Percentiles rank a stretch among this genome's conserved stretches.
phyloP scores from a whole-genome alignment of 2,888 invertebrate genomes.

The Caenorhabditis sp. region DNA sequence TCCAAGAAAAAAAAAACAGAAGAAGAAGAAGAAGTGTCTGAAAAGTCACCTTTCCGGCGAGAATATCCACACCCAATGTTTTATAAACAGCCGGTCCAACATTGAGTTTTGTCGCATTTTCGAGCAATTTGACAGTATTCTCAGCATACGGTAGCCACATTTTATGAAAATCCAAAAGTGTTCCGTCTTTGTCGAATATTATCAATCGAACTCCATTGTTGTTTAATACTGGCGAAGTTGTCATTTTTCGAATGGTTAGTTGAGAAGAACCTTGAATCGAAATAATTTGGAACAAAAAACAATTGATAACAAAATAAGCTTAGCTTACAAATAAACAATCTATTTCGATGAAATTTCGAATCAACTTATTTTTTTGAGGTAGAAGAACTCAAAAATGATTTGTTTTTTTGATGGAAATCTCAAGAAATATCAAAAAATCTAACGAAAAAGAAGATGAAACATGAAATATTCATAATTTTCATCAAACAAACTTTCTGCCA shows the following conservation, averaged over 20 bases:
- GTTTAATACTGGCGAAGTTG: neutral
- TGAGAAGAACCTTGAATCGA: neutral
- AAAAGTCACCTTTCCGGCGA: constrained; percentile 55
- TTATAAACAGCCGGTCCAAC: constrained; percentile 71
- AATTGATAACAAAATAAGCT: neutral
- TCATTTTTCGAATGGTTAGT: neutral
- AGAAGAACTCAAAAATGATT: no score
- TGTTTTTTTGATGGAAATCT: neutral
- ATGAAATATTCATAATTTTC: neutral
- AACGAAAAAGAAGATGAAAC: neutral
- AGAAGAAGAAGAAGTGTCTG: neutral
- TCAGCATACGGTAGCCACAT: constrained; percentile 74
- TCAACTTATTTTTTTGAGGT: no score
- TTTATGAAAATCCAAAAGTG: constrained; percentile 73
- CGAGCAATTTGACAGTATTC: constrained; percentile 68
- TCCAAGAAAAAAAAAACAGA: neutral
- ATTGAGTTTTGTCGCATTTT: constrained; percentile 69
- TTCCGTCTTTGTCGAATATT: constrained; percentile 74
- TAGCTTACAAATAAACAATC: no score
- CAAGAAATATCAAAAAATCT: neutral
- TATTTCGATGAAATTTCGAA: no score
- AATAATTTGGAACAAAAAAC: neutral
- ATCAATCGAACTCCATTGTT: constrained; percentile 65
- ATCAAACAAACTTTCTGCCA: neutral
- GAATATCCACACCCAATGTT: constrained; percentile 71